Evolutionary conservation across 2,888 invertebrate species (phyloP).

Genomic region (Scelioninae gen. 2): DNA sequence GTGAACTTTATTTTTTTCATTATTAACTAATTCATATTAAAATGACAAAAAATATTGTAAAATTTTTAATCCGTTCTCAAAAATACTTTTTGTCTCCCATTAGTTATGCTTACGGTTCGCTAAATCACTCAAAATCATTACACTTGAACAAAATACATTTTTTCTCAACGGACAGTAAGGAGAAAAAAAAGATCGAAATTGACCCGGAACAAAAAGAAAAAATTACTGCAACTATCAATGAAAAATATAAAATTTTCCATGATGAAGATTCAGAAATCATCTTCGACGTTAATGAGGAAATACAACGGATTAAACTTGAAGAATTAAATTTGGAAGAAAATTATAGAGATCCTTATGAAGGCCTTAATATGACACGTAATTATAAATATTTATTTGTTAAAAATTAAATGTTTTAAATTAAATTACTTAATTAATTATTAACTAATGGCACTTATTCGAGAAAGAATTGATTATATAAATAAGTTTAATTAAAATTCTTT

Average conservation of each 20-base stretch:
- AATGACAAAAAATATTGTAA: conserved; percentile 32
- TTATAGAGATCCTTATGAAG: conserved; percentile 80
- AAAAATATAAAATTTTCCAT: conserved; percentile 28
- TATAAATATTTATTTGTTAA: conserved; percentile 68
- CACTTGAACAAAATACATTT: not conserved
- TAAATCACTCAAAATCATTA: not conserved
- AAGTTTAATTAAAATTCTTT: too few relatives aligned
- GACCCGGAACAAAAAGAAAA: not conserved
- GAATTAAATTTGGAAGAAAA: conserved; percentile 68
- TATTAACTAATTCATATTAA: not conserved
- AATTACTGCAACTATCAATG: not conserved
- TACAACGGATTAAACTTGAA: conserved; percentile 68
- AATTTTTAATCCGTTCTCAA: conserved; percentile 12
- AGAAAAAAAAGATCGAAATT: not conserved
- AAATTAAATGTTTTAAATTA: not conserved
- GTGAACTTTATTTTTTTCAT: too few relatives aligned
- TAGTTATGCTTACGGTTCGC: not conserved
- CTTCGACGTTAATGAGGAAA: conserved; percentile 85
- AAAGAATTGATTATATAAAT: too few relatives aligned
- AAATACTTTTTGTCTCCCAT: conserved; percentile 7
- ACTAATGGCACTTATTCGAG: too few relatives aligned
- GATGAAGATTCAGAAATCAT: conserved; percentile 73
- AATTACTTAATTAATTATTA: not conserved
- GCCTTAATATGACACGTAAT: conserved; percentile 79
- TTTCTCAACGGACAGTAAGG: conserved; percentile 11